phyloP scores from a whole-genome alignment of 92 coral and sea anemone species.

The Hydrozoanthus gracilis region DNA sequence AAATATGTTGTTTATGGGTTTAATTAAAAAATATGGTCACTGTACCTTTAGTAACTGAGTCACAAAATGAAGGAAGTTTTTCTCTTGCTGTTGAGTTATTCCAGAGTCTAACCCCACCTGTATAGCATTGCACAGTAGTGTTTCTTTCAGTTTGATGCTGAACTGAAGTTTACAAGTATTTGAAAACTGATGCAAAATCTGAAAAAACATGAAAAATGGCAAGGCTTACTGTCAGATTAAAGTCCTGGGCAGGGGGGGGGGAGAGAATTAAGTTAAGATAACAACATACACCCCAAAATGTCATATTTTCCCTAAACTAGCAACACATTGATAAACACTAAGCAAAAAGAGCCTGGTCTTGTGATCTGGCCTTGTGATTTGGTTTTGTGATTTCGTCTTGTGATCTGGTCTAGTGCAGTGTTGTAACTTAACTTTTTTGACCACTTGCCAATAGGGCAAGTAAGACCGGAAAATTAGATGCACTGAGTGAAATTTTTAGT shows the following conservation, averaged over 20 bases:
- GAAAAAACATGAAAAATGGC: neutral
- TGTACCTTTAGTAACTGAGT: conserved; percentile 62
- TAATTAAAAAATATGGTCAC: neutral
- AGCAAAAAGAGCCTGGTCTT: too few relatives aligned
- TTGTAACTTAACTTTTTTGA: conserved; percentile 15
- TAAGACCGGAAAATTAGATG: too few relatives aligned
- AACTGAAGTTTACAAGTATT: conserved; percentile 48
- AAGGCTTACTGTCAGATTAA: too few relatives aligned
- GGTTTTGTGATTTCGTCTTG: too few relatives aligned
- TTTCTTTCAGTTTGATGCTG: conserved; percentile 33
- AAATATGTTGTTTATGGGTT: neutral
- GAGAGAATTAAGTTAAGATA: too few relatives aligned
- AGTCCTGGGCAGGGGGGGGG: too few relatives aligned
- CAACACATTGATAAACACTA: too few relatives aligned
- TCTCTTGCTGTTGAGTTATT: conserved; percentile 70
- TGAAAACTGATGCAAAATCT: conserved; percentile 75
- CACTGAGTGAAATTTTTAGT: too few relatives aligned
- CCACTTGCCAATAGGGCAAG: too few relatives aligned
- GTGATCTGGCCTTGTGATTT: too few relatives aligned
- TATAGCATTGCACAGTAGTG: conserved; percentile 63
- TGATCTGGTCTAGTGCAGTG: neutral
- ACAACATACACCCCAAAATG: too few relatives aligned
- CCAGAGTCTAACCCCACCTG: conserved; percentile 27
- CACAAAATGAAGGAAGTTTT: conserved; percentile 61
- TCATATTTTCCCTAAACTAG: too few relatives aligned